Conservation (phyloP, 2,113 vertebrate genomes). For the Ardeotis arabs region DNA sequence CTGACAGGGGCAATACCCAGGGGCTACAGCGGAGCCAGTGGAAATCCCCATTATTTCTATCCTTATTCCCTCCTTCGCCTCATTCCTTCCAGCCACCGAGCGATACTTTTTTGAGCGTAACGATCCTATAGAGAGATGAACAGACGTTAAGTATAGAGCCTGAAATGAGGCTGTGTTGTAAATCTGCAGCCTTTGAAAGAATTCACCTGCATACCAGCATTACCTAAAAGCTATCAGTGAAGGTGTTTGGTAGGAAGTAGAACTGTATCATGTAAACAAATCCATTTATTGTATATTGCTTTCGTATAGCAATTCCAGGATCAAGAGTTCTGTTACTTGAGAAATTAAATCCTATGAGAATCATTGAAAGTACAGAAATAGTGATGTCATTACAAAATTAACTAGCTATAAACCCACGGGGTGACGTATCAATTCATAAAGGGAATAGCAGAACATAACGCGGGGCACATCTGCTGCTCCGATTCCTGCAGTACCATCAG, state of each 20-base stretch:
- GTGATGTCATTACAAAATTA: constrained; percentile 63
- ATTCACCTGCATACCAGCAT: not conserved
- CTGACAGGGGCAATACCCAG: not conserved
- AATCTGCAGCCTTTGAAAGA: constrained; percentile 2
- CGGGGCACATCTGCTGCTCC: constrained; percentile 56
- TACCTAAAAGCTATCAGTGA: not conserved
- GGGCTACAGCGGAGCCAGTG: not conserved
- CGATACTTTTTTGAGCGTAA: not conserved
- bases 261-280: constrained; percentile 1
- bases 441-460: constrained; percentile 55
- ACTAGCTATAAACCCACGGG: constrained; percentile 47
- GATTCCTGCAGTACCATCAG: constrained; percentile 41
- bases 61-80: not conserved
- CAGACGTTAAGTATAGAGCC: not conserved
- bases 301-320: not conserved
- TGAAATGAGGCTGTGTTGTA: not conserved
- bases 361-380: constrained; percentile 36
- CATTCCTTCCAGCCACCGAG: not conserved
- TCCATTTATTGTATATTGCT: constrained; percentile 35
- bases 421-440: constrained; percentile 59
- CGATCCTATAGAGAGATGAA: not conserved
- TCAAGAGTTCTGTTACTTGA: constrained; percentile 51
- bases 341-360: constrained; percentile 35
- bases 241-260: not conserved
- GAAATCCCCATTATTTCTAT: not conserved